Conservation (phyloP, 2,888 invertebrate species). For the Cataglyphis altisquamis region DNA sequence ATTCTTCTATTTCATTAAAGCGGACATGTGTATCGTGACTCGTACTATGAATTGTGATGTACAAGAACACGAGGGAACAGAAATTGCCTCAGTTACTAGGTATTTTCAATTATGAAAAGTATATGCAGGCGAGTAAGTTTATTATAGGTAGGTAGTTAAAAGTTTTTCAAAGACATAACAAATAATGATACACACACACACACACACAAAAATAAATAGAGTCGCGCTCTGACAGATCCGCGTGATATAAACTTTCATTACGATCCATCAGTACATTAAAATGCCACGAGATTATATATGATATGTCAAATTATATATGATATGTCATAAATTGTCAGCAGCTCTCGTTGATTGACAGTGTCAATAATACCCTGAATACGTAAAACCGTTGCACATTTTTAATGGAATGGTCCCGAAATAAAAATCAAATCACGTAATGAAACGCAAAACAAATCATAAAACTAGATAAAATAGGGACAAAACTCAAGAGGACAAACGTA, state of each 20-base stretch:
- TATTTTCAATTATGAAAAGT: neutral
- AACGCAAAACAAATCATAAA: neutral
- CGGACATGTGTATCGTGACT: slow-evolving; percentile 50
- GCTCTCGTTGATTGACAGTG: neutral
- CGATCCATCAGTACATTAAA: neutral
- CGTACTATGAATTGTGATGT: slow-evolving; percentile 52
- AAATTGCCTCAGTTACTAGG: slow-evolving; percentile 78
- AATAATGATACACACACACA: neutral
- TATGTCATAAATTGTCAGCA: too few relatives aligned
- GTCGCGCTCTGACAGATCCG: neutral
- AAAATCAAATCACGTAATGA: neutral
- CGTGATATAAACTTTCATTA: slow-evolving; percentile 6
- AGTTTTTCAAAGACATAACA: neutral
- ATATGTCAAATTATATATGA: too few relatives aligned
- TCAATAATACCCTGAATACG: neutral
- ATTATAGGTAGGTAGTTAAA: neutral
- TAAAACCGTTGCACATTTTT: neutral
- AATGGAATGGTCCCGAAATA: neutral
- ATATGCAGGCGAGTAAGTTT: neutral
- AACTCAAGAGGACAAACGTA: neutral
- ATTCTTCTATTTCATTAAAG: slow-evolving; percentile 60
- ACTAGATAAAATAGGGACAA: slow-evolving; percentile 1
- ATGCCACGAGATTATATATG: neutral
- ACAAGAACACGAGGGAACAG: slow-evolving; percentile 65
- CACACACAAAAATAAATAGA: neutral